These are phyloP conservation scores for Smutsia temminckii DNA, from an alignment of 2,797 vertebrate species.

Conservation along the genomic window DNA sequence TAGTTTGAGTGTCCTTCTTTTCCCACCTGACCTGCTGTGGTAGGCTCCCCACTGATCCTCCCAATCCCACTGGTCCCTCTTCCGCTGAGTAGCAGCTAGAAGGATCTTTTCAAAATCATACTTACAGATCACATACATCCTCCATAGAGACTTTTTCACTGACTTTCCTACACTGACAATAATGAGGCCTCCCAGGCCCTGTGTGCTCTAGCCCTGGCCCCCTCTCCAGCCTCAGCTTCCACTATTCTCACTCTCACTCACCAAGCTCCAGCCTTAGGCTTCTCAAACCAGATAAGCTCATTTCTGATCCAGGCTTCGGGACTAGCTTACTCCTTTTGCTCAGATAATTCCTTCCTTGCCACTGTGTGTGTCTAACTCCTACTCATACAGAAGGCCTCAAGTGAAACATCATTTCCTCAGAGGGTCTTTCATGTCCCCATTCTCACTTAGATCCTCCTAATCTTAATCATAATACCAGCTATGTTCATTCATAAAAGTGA, in stretches of 20 bases:
- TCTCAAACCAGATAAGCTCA: neutral
- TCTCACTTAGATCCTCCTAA: neutral
- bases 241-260: neutral
- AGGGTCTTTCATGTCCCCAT: neutral
- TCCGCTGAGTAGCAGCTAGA: neutral
- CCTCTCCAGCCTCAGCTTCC: neutral
- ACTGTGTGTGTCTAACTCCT: neutral
- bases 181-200: neutral
- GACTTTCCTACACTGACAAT: neutral
- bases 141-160: neutral
- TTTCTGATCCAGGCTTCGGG: neutral
- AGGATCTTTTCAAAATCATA: neutral
- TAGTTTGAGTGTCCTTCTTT: neutral
- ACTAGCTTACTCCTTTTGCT: neutral
- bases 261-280: neutral
- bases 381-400: neutral
- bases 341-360: neutral
- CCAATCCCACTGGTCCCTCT: neutral
- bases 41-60: neutral
- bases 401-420: neutral
- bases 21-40: neutral
- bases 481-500: slow-evolving; percentile 2
- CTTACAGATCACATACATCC: neutral
- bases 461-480: neutral
- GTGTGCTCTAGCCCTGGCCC: neutral